phyloP scores from a whole-genome alignment of 1,140 invertebrate genomes.

The Danaus melanippus region DNA sequence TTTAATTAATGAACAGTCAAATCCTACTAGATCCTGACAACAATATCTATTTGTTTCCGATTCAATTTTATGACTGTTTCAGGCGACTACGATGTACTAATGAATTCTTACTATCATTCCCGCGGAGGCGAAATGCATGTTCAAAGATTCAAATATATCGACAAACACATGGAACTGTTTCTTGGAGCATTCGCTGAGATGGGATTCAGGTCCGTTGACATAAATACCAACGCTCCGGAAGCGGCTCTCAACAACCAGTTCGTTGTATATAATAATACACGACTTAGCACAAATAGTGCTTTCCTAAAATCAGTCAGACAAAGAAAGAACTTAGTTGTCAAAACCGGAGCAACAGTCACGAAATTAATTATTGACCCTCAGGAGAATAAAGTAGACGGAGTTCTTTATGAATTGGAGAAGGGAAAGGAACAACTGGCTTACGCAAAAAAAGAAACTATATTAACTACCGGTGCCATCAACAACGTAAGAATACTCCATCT shows the following conservation, averaged over 20 bases:
- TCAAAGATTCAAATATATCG: conserved; percentile 55
- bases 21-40: no score
- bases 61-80: conserved; percentile 15
- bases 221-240: conserved; percentile 58
- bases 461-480: conserved; percentile 75
- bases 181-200: conserved; percentile 55
- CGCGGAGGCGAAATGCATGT: conserved; percentile 59
- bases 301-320: conserved; percentile 72
- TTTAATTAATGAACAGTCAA: no score
- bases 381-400: conserved; percentile 73
- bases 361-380: conserved; percentile 78
- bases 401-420: conserved; percentile 72
- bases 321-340: conserved; percentile 73
- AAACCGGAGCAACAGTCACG: conserved; percentile 72
- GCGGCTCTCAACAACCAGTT: conserved; percentile 71
- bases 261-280: conserved; percentile 71
- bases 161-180: conserved; percentile 53
- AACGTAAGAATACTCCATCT: conserved; percentile 80
- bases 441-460: conserved; percentile 76
- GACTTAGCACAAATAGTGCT: conserved; percentile 74
- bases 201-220: conserved; percentile 49
- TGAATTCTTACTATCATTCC: conserved; percentile 62
- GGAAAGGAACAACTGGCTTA: conserved; percentile 49
- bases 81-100: conserved; percentile 63
- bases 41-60: no score